phyloP scores from a whole-genome alignment of 2,797 vertebrate genomes.

The Numenius phaeopus region DNA sequence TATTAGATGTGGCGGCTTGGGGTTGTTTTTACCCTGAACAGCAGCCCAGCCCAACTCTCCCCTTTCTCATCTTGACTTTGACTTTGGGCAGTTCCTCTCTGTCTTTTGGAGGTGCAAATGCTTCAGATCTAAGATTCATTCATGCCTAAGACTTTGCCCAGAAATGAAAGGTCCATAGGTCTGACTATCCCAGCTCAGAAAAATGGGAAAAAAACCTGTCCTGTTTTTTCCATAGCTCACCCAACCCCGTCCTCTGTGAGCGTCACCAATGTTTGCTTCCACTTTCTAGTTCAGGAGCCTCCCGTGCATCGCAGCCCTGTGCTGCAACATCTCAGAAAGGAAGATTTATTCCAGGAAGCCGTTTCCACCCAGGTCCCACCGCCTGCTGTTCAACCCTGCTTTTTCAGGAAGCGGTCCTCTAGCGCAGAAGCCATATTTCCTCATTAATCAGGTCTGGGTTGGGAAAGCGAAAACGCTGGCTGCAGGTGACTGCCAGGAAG shows the following conservation, averaged over 20 bases:
- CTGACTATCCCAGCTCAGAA: not conserved
- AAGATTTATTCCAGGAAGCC: not conserved
- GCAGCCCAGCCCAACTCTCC: not conserved
- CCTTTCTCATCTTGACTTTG: not conserved
- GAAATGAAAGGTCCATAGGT: not conserved
- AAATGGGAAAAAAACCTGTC: not conserved
- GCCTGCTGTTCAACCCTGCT: not conserved
- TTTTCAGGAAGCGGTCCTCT: not conserved
- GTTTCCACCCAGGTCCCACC: not conserved
- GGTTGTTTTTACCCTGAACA: not conserved
- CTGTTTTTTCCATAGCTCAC: not conserved
- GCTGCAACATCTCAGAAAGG: not conserved
- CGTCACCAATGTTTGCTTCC: not conserved
- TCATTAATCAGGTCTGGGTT: not conserved
- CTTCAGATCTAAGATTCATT: not conserved
- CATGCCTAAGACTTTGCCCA: not conserved
- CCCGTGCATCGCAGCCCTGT: fast-evolving
- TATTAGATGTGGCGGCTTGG: not conserved
- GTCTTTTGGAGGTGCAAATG: not conserved
- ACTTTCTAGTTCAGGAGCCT: not conserved
- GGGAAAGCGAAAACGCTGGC: not conserved
- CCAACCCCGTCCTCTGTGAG: not conserved
- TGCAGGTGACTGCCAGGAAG: not conserved
- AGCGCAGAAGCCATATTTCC: not conserved
- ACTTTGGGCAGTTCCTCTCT: not conserved